Evolutionary conservation across 2,888 invertebrate genomes (phyloP).

Genomic region (Lasiommata megera): DNA sequence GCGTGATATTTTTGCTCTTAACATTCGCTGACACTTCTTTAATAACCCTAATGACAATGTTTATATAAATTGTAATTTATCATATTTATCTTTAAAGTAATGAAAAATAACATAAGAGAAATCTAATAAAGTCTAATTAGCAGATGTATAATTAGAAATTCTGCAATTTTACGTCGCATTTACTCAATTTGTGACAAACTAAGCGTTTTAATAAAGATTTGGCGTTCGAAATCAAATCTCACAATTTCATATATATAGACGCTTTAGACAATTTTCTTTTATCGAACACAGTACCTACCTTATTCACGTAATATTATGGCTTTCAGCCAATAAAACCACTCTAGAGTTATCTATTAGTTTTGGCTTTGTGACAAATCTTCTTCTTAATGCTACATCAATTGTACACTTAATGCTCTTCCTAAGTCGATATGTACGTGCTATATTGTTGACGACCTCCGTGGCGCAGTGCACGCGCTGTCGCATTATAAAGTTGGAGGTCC

Average conservation of each 20-base stretch:
- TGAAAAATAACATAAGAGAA: too few species aligned
- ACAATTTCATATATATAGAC: neutral
- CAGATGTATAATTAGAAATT: neutral
- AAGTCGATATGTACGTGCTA: too few species aligned
- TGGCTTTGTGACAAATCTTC: slow-evolving; percentile 56
- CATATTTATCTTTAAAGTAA: too few species aligned
- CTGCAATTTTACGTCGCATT: neutral
- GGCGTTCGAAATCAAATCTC: neutral
- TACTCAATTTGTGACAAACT: neutral
- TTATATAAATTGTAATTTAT: too few species aligned
- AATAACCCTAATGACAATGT: too few species aligned
- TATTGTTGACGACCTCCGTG: too few species aligned
- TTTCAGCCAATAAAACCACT: slow-evolving; percentile 34
- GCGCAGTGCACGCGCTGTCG: too few species aligned
- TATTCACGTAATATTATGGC: slow-evolving; percentile 35
- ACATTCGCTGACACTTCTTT: neutral
- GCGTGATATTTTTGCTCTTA: neutral
- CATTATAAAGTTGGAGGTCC: too few species aligned
- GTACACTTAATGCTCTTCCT: slow-evolving; percentile 28
- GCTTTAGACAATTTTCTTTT: neutral
- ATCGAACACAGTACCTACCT: too few species aligned
- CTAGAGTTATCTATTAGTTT: slow-evolving; percentile 53
- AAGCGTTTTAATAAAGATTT: neutral
- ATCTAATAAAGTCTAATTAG: neutral
- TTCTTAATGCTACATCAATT: slow-evolving; percentile 45